phyloP scores from a whole-genome alignment of 2,113 vertebrate genomes.

The Centropus unirufus region DNA sequence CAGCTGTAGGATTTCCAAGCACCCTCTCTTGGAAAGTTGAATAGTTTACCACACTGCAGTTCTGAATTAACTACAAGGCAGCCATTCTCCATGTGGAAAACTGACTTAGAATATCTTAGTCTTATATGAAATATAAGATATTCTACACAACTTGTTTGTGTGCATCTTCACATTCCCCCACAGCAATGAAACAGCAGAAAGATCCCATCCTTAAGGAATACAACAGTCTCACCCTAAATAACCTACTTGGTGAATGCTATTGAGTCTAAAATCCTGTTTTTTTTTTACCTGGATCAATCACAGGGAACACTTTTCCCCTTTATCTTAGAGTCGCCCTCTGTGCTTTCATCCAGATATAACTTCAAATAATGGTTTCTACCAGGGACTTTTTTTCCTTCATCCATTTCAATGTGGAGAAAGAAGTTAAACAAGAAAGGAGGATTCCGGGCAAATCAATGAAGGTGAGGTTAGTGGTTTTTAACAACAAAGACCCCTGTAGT shows the following conservation, averaged over 20 bases:
- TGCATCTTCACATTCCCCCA: background rate
- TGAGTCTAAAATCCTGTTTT: background rate
- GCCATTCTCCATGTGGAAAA: background rate
- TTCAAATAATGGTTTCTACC: slow-evolving; percentile 24
- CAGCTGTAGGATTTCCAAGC: background rate
- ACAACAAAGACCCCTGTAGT: background rate
- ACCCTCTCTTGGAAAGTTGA: background rate
- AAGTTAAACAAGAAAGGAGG: background rate
- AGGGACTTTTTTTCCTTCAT: background rate
- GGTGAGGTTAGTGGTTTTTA: background rate
- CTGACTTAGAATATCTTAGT: background rate
- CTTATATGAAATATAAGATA: background rate
- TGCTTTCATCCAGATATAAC: slow-evolving; percentile 21
- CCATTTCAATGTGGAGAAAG: background rate
- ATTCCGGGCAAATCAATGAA: slow-evolving; percentile 16
- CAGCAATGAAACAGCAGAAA: background rate
- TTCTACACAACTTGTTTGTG: background rate
- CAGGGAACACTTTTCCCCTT: background rate
- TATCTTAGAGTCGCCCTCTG: background rate
- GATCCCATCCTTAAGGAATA: background rate
- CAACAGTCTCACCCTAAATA: background rate
- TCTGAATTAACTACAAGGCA: background rate
- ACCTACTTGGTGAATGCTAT: background rate
- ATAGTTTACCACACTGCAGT: background rate
- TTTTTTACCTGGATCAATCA: background rate